A percentile compares a stretch with the other conserved stretches of the same genome.
Conservation (phyloP, 2,888 invertebrate species). For the Lepas anatifera region DNA sequence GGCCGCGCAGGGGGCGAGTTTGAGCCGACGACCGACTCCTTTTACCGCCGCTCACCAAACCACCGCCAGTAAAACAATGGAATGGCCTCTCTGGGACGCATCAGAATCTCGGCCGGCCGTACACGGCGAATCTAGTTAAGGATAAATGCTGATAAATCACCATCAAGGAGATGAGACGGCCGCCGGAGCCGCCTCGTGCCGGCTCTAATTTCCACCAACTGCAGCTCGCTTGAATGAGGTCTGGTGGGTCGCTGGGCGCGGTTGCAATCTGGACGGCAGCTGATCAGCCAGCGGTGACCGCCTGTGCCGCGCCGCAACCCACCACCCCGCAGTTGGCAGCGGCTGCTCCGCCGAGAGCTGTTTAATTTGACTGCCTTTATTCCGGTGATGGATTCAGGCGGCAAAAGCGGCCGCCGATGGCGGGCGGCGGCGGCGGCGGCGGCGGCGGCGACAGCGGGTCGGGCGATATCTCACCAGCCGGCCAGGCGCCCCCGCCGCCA, state of each 20-base stretch:
- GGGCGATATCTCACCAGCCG: background rate
- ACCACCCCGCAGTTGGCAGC: too few relatives aligned
- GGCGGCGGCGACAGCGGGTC: too few relatives aligned
- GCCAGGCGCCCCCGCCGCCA: background rate
- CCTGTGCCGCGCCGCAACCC: too few relatives aligned
- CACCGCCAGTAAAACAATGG: constrained; percentile 7
- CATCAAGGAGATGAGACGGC: constrained; percentile 10
- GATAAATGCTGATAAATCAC: constrained; percentile 11
- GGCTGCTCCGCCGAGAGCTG: too few relatives aligned
- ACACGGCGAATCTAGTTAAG: constrained; percentile 11
- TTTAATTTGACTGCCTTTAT: constrained; percentile 8
- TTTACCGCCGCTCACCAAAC: background rate
- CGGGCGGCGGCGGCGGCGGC: background rate
- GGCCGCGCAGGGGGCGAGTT: background rate
- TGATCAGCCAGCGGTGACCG: too few relatives aligned
- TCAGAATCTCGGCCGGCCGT: background rate
- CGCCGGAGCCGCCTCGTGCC: background rate
- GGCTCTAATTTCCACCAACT: background rate
- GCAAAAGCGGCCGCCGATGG: background rate
- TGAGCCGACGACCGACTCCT: background rate
- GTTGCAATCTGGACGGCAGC: too few relatives aligned
- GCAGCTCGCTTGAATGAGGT: background rate
- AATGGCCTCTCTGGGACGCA: constrained; percentile 7
- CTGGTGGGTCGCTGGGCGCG: too few relatives aligned
- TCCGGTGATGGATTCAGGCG: constrained; percentile 4